Evolutionary conservation across 1,140 invertebrate genomes (phyloP), one percentile per base, ranked within the genome.

Genomic region (Drosophila bocqueti): DNA sequence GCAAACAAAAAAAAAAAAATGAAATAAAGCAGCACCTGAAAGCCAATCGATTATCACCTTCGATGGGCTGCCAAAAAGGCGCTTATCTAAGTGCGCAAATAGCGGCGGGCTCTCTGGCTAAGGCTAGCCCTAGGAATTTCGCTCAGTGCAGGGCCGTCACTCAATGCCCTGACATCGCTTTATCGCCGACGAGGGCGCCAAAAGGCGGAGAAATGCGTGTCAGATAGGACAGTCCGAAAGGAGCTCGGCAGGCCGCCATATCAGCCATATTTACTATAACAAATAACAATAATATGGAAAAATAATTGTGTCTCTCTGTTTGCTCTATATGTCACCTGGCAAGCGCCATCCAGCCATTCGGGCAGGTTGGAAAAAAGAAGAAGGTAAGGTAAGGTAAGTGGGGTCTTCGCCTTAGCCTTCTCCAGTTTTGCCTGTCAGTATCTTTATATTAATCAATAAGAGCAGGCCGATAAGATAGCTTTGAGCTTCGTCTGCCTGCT

Each of bases 371-470:
- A 40, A 26, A 55, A 36, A 36, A 18, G 21, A 16, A 26, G 31
- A 15, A 40, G 15, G 52, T 38, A 38, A 6, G 31, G 31, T 31
- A 31, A n/a, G 26, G 49, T 26, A 18, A 57, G 21, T 40, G 36
- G 57, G 65, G 63, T 55, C 43, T 40, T 40, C 46, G 60, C 43
- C 2, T 64, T 55, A 49, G 49, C 47, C 49, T 63, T 75, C 47
- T 64, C 61, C 40, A 58, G 61, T 40, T 73, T 69, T 67, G 69
- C 57, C 68, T 86, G 68, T 84, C 72, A 71, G 81, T 81, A 89
- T 83, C 62, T 71, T 78, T 77, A 73, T 89, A 81, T 89, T 89
- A 89, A 84, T 89, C 84, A 89, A 89, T 87, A 89, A 71, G 84
- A 87, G 80, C 80, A 87, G 76, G 49, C 29, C 52, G 83, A 87